These are phyloP conservation scores for Mirza zaza DNA, from an alignment of 2,113 vertebrate species.

Conservation along the genomic window DNA sequence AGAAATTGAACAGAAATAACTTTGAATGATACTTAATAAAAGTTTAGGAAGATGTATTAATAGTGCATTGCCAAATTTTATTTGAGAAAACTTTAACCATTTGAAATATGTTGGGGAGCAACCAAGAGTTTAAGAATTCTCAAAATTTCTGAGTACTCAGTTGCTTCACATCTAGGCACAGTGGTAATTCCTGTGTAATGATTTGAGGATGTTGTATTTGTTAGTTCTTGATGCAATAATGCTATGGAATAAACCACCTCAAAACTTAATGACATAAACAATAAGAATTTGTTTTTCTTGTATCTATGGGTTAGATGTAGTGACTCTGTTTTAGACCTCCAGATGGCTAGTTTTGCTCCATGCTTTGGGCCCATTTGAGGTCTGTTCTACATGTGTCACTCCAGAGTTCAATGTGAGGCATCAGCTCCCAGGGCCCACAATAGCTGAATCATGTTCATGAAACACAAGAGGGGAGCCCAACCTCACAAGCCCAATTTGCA, in stretches of 20 bases:
- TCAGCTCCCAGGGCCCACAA: not conserved
- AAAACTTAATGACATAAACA: not conserved
- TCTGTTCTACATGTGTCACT: not conserved
- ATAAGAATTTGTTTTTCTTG: not conserved
- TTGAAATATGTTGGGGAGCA: not conserved
- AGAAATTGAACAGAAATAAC: conserved; percentile 4
- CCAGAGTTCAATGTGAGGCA: not conserved
- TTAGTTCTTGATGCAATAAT: not conserved
- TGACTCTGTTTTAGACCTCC: not conserved
- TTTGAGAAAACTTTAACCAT: not conserved
- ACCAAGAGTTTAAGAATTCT: conserved; percentile 9
- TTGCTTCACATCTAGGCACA: not conserved
- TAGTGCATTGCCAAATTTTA: not conserved
- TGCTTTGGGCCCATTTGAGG: not conserved
- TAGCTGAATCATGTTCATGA: not conserved
- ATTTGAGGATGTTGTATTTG: not conserved
- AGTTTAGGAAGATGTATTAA: not conserved
- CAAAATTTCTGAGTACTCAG: not conserved
- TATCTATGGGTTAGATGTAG: not conserved
- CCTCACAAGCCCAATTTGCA: not conserved
- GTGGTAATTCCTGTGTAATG: not conserved
- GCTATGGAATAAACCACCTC: not conserved
- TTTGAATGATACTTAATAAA: not conserved
- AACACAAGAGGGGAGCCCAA: not conserved
- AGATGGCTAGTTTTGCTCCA: not conserved